These are phyloP conservation scores for Apocheima hispidaria DNA, from an alignment of 2,888 invertebrate species.

Conservation along the genomic window DNA sequence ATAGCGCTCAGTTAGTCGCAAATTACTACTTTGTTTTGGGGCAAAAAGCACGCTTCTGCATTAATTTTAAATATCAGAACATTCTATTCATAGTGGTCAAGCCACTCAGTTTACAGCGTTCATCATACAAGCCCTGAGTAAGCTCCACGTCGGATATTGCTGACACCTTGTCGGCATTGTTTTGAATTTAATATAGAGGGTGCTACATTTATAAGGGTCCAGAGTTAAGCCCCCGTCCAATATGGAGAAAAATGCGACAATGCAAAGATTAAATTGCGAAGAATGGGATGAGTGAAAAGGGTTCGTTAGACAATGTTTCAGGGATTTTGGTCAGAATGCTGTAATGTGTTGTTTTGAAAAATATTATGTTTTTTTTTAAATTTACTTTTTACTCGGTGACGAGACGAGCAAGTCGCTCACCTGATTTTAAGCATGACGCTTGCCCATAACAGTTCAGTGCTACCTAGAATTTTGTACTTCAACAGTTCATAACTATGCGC, in stretches of 20 bases:
- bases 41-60: no score
- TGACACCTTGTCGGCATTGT: conserved; percentile 23
- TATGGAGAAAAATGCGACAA: conserved; percentile 22
- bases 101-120: conserved; percentile 2
- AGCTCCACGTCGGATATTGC: conserved; percentile 14
- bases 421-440: no score
- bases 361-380: neutral
- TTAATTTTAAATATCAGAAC: neutral
- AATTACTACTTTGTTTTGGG: no score
- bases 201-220: conserved; percentile 21
- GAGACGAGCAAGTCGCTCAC: no score
- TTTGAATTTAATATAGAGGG: conserved; percentile 20
- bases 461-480: no score
- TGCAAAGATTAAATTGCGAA: conserved; percentile 22
- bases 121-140: conserved; percentile 14
- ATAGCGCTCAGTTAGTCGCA: no score
- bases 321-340: neutral
- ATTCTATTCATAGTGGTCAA: conserved; percentile 6
- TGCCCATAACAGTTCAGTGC: no score
- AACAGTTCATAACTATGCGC: no score
- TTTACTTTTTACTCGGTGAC: neutral
- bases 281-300: conserved; percentile 18
- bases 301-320: conserved; percentile 12
- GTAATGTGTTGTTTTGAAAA: neutral
- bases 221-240: conserved; percentile 18